Evolutionary conservation across 2,797 vertebrate genomes (phyloP).

Genomic region (Sebastiscus albofasciatus): DNA sequence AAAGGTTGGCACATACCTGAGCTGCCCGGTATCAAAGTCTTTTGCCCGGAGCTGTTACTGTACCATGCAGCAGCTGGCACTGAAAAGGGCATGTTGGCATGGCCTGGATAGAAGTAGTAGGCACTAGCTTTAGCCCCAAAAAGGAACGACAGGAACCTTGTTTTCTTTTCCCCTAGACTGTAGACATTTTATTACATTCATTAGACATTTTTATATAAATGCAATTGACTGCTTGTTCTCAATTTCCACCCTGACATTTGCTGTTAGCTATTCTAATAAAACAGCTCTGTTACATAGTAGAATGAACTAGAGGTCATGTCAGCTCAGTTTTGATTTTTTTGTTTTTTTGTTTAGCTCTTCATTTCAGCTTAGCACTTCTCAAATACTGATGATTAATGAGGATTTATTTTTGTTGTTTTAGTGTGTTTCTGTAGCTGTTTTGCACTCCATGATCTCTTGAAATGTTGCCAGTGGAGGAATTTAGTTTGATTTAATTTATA

Average conservation of each 20-base stretch:
- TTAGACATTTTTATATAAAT: slow-evolving; percentile 22
- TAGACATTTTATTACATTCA: slow-evolving; percentile 23
- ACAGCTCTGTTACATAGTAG: background rate
- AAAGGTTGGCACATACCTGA: slow-evolving; percentile 43
- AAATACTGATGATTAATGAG: slow-evolving; percentile 9
- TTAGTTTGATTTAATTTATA: slow-evolving; percentile 20
- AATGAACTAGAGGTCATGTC: slow-evolving; percentile 2
- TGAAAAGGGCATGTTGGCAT: background rate
- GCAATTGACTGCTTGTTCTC: slow-evolving; percentile 5
- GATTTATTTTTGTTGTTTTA: slow-evolving; percentile 11
- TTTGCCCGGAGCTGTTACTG: slow-evolving; percentile 12
- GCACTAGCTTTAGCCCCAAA: background rate
- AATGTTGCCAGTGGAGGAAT: slow-evolving; percentile 14
- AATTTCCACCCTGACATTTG: slow-evolving; percentile 12
- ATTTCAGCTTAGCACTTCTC: background rate
- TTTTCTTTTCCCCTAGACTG: slow-evolving; percentile 14
- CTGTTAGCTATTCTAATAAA: slow-evolving; percentile 22
- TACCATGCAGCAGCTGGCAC: slow-evolving; percentile 32
- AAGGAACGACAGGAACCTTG: slow-evolving; percentile 14
- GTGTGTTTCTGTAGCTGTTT: slow-evolving; percentile 1
- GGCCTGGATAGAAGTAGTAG: background rate
- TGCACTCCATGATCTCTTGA: background rate
- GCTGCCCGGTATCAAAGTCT: slow-evolving; percentile 30
- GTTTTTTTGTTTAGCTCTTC: background rate
- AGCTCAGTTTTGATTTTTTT: background rate